These are phyloP conservation scores for Ophion slaviceki DNA, from an alignment of 2,888 invertebrate genomes.

Conservation along the genomic window DNA sequence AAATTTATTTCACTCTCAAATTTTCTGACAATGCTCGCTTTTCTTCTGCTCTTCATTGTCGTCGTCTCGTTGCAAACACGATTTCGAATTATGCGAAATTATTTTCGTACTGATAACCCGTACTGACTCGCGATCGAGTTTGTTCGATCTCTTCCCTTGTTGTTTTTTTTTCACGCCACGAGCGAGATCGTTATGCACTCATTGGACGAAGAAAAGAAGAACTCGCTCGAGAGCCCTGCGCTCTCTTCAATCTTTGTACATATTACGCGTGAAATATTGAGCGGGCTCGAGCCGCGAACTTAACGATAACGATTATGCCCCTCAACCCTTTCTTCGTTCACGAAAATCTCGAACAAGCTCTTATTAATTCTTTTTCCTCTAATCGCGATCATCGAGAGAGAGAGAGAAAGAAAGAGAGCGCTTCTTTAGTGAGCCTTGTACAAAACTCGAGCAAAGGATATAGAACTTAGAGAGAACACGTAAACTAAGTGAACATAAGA, in stretches of 20 bases:
- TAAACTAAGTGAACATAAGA: constrained; percentile 16
- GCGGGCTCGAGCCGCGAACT: constrained; percentile 16
- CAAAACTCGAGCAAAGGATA: constrained; percentile 46
- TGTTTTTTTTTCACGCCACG: neutral
- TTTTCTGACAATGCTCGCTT: neutral
- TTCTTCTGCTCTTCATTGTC: neutral
- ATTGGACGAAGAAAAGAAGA: neutral
- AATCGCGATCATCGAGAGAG: constrained; percentile 7
- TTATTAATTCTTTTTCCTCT: constrained; percentile 16
- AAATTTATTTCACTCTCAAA: neutral
- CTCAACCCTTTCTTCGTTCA: constrained; percentile 1
- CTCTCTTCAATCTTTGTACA: constrained; percentile 57
- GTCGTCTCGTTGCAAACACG: constrained; percentile 11
- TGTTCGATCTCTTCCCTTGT: neutral
- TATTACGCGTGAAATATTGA: constrained; percentile 53
- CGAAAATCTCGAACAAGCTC: constrained; percentile 5
- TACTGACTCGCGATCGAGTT: too few relatives aligned
- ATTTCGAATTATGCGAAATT: neutral
- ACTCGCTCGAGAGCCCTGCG: constrained; percentile 13
- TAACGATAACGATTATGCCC: constrained; percentile 9
- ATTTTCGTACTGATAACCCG: neutral
- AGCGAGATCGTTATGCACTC: neutral
- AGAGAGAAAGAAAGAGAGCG: neutral
- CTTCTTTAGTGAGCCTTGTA: constrained; percentile 55
- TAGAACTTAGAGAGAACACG: constrained; percentile 29